Evolutionary conservation across 2,113 vertebrate genomes (phyloP), one percentile per base, ranked within the genome.

Genomic region (Dromaius novaehollandiae): DNA sequence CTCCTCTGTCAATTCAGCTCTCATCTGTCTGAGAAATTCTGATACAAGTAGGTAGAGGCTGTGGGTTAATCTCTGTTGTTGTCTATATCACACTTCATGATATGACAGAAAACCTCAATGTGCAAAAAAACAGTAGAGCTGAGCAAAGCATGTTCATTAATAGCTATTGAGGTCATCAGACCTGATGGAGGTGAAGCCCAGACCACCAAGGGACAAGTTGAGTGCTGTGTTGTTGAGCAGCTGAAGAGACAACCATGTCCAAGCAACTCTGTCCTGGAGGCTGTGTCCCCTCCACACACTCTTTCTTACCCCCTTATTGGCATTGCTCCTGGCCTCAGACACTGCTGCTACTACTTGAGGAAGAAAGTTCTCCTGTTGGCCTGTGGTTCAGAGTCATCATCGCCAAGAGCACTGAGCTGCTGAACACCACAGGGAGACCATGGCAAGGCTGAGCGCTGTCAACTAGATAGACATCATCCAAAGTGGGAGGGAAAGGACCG

Each of bases 161-260:
- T 12, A 68, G 60, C 55, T 42, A 1, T 16, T 21, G 38, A 51
- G 53, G 17, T 50, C 20, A 50, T 36, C 0, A 1, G 38, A 38
- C 46, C 44, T 38, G 53, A 4, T 36, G 19, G 40, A 51, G 60
- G 4, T 28, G 80, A 58, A 63, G 79, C 22, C 77, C 56, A 22
- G 77, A 86, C 38, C 0, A 1, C 36, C 1, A 5, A 69, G 84
- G 84, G 63, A 76, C 81, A 40, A 18, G 13, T 11, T 4, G 13
- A 42, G 64, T 8, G 19, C 48, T 84, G 63, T 28, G 5, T 7
- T 58, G 28, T 5, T 21, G 63, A 64, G 76, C 84, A 44, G 61
- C 83, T 85, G 82, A 73, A 40, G 79, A 50, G 26, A 42, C 24
- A 28, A 6, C 51, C 42, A 22, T 25, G 61, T 38, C 61, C 68